These are phyloP conservation scores for Leptatherina wallacei DNA, from an alignment of 2,797 vertebrate genomes.

Conservation along the genomic window DNA sequence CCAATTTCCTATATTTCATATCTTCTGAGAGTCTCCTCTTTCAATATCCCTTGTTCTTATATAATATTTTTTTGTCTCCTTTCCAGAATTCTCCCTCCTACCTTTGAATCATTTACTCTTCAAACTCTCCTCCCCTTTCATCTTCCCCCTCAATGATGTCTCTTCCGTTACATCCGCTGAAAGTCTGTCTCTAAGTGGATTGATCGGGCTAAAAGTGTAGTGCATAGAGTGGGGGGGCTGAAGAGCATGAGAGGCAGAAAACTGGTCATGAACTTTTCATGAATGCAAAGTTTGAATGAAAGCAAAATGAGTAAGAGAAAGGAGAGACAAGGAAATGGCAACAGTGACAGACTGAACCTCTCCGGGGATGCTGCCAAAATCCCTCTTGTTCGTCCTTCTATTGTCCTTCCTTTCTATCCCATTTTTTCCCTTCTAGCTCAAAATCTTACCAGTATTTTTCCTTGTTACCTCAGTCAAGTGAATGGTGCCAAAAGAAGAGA, in stretches of 20 bases:
- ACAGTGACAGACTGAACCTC: constrained; percentile 53
- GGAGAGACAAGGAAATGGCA: constrained; percentile 26
- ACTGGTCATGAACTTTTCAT: constrained; percentile 66
- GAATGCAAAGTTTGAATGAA: constrained; percentile 50
- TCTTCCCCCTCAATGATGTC: constrained; percentile 30
- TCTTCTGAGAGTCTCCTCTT: neutral
- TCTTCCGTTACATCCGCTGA: constrained; percentile 61
- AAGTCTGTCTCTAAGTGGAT: constrained; percentile 72
- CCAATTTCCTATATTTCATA: constrained; percentile 1
- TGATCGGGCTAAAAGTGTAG: constrained; percentile 68
- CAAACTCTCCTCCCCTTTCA: constrained; percentile 25
- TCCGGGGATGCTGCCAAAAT: constrained; percentile 54
- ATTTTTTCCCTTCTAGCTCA: constrained; percentile 17
- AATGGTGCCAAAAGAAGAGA: constrained; percentile 26
- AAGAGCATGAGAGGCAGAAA: constrained; percentile 31
- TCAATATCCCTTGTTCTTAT: constrained; percentile 12
- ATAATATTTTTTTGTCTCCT: constrained; percentile 34
- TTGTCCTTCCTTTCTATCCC: neutral
- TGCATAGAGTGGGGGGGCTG: constrained; percentile 15
- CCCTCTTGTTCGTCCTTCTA: constrained; percentile 20
- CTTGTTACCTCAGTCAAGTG: constrained; percentile 23
- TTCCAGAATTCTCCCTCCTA: constrained; percentile 41
- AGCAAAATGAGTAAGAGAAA: constrained; percentile 12
- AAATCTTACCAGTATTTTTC: constrained; percentile 4
- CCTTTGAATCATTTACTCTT: constrained; percentile 41